Evolutionary conservation across 2,888 invertebrate species (phyloP), one percentile per base, ranked within the genome.

Genomic region (Ophion slaviceki): DNA sequence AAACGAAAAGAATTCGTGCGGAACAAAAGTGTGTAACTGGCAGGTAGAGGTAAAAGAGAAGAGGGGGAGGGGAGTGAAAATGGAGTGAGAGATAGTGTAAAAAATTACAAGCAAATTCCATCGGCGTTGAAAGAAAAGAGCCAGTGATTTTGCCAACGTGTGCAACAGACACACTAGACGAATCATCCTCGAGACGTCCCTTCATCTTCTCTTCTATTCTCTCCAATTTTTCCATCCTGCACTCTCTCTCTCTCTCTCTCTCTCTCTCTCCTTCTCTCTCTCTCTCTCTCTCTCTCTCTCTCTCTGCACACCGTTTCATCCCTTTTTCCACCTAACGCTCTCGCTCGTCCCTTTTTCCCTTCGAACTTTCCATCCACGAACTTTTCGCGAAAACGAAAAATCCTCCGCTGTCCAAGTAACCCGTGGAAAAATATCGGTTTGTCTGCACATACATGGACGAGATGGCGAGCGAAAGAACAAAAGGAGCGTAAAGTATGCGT

Each of bases 21-120:
- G 75, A 84, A 87, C 82, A 84, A 80, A 78, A 81, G 79, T 79
- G 70, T 79, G 74, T 78, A 80, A 80, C 76, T 45, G 80, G 83
- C 57, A 66, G 64, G 68, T 59, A 74, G 59, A 45, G 61, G 57
- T 32, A 36, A 45, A 5, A 17, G 53, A n/a, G 36, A 47, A 61
- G 47, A 66, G 62, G 17, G 61, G 24, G 72, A 28, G 17, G 70
- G n/a, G 14, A 28, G 67, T 28, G 66, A 20, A 72, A 64, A 70
- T 8, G 17, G 53, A 28, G n/a, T 28, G 47, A 28, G 32, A 66
- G 71, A 45, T 67, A 66, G 83, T 84, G 85, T 79, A 86, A 89
- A 87, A 89, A 87, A 87, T 89, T 89, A 89, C 87, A 88, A 84
- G 86, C 85, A 85, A 87, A 88, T 89, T 87, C 86, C 84, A 87